phyloP scores from a whole-genome alignment of 2,888 invertebrate genomes.

The Acronicta alni region DNA sequence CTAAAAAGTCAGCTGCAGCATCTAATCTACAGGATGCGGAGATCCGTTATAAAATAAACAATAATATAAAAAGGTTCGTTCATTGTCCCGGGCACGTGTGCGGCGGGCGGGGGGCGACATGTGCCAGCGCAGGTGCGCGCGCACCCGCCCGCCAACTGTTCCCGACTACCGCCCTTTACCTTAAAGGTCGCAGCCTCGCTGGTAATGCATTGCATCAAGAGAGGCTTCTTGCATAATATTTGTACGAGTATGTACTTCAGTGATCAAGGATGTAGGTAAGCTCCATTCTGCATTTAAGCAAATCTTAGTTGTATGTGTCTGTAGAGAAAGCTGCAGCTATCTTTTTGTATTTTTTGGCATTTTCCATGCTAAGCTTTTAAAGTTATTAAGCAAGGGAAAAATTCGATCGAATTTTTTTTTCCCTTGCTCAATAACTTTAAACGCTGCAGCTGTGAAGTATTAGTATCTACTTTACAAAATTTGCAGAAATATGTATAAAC shows the following conservation, averaged over 20 bases:
- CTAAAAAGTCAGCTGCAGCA: slow-evolving; percentile 40
- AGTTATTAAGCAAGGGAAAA: too few relatives aligned
- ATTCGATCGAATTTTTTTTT: too few relatives aligned
- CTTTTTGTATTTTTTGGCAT: too few relatives aligned
- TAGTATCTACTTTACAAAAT: slow-evolving; percentile 28
- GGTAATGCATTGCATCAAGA: slow-evolving; percentile 24
- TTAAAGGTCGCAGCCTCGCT: slow-evolving; percentile 40
- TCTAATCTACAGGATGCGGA: slow-evolving; percentile 47
- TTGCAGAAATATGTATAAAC: slow-evolving; percentile 25
- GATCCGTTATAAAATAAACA: slow-evolving; percentile 52
- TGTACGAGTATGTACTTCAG: slow-evolving; percentile 7
- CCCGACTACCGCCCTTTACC: slow-evolving; percentile 45
- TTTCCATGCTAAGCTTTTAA: too few relatives aligned
- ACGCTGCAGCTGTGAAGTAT: slow-evolving; percentile 36
- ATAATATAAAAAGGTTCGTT: slow-evolving; percentile 38
- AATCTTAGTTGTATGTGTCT: slow-evolving; percentile 4
- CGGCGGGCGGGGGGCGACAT: slow-evolving; percentile 54
- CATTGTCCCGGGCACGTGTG: slow-evolving; percentile 46
- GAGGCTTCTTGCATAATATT: slow-evolving; percentile 18
- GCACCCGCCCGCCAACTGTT: slow-evolving; percentile 61
- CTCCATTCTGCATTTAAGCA: slow-evolving; percentile 18
- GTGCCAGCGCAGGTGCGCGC: slow-evolving; percentile 61
- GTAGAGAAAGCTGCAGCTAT: slow-evolving; percentile 37
- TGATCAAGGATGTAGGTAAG: background rate
- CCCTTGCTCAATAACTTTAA: too few relatives aligned